Conservation (phyloP, 2,797 vertebrate genomes). For the Gastrophryne carolinensis region DNA sequence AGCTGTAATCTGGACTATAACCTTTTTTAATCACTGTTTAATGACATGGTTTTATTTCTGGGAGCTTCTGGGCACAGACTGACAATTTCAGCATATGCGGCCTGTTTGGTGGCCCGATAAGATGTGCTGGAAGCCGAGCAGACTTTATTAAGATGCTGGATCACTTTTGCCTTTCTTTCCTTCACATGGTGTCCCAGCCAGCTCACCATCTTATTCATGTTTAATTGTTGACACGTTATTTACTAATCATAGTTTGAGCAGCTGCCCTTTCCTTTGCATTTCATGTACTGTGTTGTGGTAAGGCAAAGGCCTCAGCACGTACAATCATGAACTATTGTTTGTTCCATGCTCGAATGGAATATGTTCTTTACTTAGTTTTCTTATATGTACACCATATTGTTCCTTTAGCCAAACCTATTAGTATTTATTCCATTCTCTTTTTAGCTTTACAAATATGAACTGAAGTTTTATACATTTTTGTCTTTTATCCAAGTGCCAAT, state of each 20-base stretch:
- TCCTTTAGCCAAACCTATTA: not conserved
- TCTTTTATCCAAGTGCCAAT: not conserved
- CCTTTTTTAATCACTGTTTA: not conserved
- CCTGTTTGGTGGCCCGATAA: too few relatives aligned
- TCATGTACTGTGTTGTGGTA: not conserved
- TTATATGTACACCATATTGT: not conserved
- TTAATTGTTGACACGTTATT: not conserved
- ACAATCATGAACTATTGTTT: not conserved
- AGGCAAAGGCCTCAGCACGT: not conserved
- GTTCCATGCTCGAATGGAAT: not conserved
- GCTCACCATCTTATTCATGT: too few relatives aligned
- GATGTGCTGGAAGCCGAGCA: too few relatives aligned
- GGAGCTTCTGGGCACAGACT: not conserved
- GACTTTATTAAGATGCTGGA: too few relatives aligned
- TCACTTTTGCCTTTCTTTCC: too few relatives aligned
- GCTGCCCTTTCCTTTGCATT: not conserved
- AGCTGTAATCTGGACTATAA: not conserved
- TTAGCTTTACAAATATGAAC: not conserved
- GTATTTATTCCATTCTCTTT: slow-evolving; percentile 19
- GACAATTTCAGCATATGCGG: too few relatives aligned
- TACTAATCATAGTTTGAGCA: not conserved
- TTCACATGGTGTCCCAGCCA: too few relatives aligned
- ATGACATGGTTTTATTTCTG: not conserved
- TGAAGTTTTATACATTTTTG: not conserved
- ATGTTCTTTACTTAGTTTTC: not conserved